These are phyloP conservation scores for Anniella stebbinsi DNA, from an alignment of 2,797 vertebrate genomes.

Conservation along the genomic window DNA sequence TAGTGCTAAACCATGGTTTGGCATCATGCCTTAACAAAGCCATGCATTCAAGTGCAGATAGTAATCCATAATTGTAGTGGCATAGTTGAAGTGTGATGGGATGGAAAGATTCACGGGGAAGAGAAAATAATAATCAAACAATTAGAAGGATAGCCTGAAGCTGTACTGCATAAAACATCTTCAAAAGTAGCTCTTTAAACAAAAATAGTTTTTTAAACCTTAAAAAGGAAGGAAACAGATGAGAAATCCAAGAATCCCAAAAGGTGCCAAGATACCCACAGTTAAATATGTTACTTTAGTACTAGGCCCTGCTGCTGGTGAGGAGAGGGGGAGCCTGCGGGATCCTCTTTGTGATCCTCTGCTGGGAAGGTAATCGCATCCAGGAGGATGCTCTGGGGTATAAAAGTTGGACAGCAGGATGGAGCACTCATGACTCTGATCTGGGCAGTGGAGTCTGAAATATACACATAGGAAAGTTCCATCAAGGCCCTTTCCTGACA, in stretches of 20 bases:
- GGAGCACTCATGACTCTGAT: constrained; percentile 1
- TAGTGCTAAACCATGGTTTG: neutral
- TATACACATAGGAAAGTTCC: neutral
- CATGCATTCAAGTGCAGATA: constrained; percentile 3
- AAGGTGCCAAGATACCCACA: neutral
- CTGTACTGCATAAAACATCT: constrained; percentile 18
- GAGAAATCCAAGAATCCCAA: neutral
- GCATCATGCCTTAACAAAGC: neutral
- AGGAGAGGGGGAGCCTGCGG: neutral
- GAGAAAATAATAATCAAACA: constrained; percentile 16
- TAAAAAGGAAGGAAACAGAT: constrained; percentile 24
- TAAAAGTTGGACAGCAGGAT: neutral
- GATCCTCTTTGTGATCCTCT: neutral
- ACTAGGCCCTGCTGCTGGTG: neutral
- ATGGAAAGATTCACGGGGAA: constrained; percentile 8
- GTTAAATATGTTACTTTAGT: neutral
- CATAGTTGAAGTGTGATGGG: constrained; percentile 42
- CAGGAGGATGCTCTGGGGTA: neutral
- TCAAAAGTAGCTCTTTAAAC: neutral
- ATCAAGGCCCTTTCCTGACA: neutral
- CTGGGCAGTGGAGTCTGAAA: neutral
- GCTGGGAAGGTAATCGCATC: neutral
- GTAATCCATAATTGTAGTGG: constrained; percentile 56
- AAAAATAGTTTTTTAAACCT: neutral
- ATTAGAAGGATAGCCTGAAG: neutral